Evolutionary conservation across 2,888 invertebrate genomes (phyloP), one percentile per base, ranked within the genome.

Genomic region (Athripsodes cinereus): DNA sequence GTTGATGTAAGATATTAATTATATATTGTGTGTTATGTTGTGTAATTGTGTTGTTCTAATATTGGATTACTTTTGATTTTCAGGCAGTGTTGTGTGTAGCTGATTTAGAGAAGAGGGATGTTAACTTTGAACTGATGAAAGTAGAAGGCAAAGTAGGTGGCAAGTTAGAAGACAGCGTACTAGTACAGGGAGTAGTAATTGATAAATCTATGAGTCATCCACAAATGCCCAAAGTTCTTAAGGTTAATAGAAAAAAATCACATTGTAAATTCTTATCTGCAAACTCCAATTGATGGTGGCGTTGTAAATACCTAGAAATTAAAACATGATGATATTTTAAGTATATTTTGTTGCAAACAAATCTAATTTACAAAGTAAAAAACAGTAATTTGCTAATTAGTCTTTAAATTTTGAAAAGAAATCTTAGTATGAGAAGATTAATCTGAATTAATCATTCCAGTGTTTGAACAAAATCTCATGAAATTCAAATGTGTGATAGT

Each of bases 131-230:
- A 75, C 80, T 99, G 66, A 99, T 99, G 72, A 99, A 99, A 75
- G 90, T 99, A 58, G 96, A 96, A 71, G 95, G 95, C 19, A 99
- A 99, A 78, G 96, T 86, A 1, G 99, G 99, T 18, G 99, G 98
- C 2, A 87, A 90, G 60, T 84, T 99, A 76, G 99, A 99, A 72
- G 99, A 99, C 72, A 95, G 98, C 0, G 85, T 92, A 78, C 80
- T 99, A 59, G 96, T 99, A 18, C 90, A 89, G 66, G 99, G 99
- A 58, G 99, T 99, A 1, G 89, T 99, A 61, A 86, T 99, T 13
- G 98, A 99, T 73, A 99, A 99, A 78, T 96, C 97, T 64, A 94
- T 98, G 85, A 96, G 96, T 67, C 98, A 99, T 78, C 95, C 98
- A 35, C 99, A 99, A 79, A 99, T 99, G 99, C 98, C 98, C 0